Evolutionary conservation across 2,113 vertebrate genomes (phyloP).

Genomic region (Echinops telfairi): DNA sequence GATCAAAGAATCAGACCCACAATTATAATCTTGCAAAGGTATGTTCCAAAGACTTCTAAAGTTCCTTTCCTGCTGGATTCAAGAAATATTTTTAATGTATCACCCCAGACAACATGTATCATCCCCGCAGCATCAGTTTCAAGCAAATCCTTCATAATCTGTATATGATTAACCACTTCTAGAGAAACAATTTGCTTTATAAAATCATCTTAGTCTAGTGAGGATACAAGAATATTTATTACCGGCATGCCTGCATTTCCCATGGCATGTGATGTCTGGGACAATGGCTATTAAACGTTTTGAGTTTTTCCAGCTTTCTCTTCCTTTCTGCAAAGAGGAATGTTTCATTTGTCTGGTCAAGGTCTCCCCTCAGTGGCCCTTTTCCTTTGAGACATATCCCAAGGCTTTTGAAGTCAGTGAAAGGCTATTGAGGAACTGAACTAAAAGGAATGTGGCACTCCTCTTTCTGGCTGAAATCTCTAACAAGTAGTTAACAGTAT

Average conservation of each 20-base stretch:
- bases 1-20: background rate
- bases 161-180: background rate
- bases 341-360: background rate
- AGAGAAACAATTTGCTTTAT: background rate
- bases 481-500: background rate
- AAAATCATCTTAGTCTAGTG: background rate
- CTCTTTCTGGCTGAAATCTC: background rate
- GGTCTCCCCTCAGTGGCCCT: background rate
- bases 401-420: background rate
- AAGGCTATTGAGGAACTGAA: background rate
- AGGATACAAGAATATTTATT: background rate
- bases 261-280: background rate
- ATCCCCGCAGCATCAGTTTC: background rate
- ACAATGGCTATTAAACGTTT: background rate
- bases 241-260: background rate
- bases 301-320: background rate
- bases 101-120: background rate
- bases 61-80: background rate
- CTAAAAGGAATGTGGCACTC: background rate
- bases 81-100: constrained; percentile 28
- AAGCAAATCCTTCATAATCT: background rate
- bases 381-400: background rate
- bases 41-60: background rate
- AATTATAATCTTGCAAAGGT: background rate
- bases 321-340: background rate